Evolutionary conservation across 1,140 invertebrate species (phyloP), one percentile per base, ranked within the genome.

Genomic region (Eriosoma lanigerum): DNA sequence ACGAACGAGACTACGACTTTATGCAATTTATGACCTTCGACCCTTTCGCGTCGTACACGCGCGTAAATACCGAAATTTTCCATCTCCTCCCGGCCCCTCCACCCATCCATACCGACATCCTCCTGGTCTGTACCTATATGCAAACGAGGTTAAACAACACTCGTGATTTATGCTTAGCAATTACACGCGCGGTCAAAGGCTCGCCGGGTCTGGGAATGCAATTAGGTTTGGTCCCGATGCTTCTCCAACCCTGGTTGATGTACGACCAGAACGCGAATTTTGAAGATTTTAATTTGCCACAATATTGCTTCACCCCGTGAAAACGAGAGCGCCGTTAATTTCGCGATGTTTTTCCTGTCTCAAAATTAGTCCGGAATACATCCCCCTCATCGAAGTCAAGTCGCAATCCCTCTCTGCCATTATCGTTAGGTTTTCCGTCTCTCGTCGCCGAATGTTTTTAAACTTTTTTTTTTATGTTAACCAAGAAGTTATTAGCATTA

Each of bases 261-360:
- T 78, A 78, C 38, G 52, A 58, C 75, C 54, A 8, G 24, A 48
- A n/a, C 56, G 75, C 62, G 56, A 78, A 62, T 78, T 78, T 78
- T 78, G 75, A 78, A 78, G 75, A 78, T 78, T 78, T 78, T 78
- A 78, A 78, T 78, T 78, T 62, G 75, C 75, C 56, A 24, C 54
- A 60, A 48, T 56, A 58, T 38, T 54, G 17, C 3, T 24, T 6
- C 1, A 1, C 52, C 10, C n/a, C 64, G 6, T 56, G 73, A 46
- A 58, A 76, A 58, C 38, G 75, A 62, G 56, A 60, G 54, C 32
- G 21, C 56, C 75, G 75, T 78, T 78, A 78, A 78, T 78, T 78
- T 78, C 24, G 29, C 12, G n/a, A 58, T 58, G 75, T 78, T 78
- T 26, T 60, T 38, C 32, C 32, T 32, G 24, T 38, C 75, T 78